Evolutionary conservation across 2,888 invertebrate species (phyloP).

Genomic region (Tupiocoris notatus): DNA sequence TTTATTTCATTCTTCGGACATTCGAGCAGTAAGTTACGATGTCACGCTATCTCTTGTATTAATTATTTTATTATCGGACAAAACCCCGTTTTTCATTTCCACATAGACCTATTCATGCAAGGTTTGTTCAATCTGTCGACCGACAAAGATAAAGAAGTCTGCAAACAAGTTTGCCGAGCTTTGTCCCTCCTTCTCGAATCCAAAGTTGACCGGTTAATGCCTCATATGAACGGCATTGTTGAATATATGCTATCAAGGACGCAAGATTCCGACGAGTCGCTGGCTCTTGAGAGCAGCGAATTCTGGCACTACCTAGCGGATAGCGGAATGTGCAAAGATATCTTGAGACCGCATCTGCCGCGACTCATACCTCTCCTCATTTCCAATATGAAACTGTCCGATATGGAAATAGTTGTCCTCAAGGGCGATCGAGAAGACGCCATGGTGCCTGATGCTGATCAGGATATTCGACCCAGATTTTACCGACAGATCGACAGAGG

Average conservation of each 20-base stretch:
- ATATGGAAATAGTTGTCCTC: slow-evolving; percentile 90
- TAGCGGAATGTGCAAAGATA: slow-evolving; percentile 84
- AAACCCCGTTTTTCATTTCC: slow-evolving; percentile 88
- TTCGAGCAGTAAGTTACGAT: slow-evolving; percentile 82
- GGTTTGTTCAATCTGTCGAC: slow-evolving; percentile 35
- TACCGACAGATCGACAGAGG: slow-evolving; percentile 89
- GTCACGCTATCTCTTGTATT: slow-evolving; percentile 96
- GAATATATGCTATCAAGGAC: slow-evolving; percentile 96
- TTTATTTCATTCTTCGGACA: slow-evolving; percentile 96
- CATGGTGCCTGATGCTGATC: slow-evolving; percentile 93
- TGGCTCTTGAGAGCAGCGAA: slow-evolving; percentile 98
- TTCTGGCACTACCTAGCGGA: slow-evolving; percentile 98
- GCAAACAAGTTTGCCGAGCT: slow-evolving; percentile 96
- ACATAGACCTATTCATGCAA: slow-evolving; percentile 87
- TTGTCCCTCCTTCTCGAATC: slow-evolving; percentile 95
- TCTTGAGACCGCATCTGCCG: slow-evolving; percentile 78
- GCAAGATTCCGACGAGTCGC: slow-evolving; percentile 89
- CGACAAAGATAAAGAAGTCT: slow-evolving; percentile 58
- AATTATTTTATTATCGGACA: slow-evolving; percentile 96
- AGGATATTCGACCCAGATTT: slow-evolving; percentile 96
- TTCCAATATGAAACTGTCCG: slow-evolving; percentile 96
- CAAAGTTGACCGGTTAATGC: slow-evolving; percentile 87
- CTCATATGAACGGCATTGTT: slow-evolving; percentile 94
- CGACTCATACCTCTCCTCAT: slow-evolving; percentile 89
- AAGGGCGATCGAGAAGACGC: slow-evolving; percentile 96